Evolutionary conservation across 1,140 invertebrate species (phyloP), one percentile per base, ranked within the genome.

Genomic region (Drosophila hydei): DNA sequence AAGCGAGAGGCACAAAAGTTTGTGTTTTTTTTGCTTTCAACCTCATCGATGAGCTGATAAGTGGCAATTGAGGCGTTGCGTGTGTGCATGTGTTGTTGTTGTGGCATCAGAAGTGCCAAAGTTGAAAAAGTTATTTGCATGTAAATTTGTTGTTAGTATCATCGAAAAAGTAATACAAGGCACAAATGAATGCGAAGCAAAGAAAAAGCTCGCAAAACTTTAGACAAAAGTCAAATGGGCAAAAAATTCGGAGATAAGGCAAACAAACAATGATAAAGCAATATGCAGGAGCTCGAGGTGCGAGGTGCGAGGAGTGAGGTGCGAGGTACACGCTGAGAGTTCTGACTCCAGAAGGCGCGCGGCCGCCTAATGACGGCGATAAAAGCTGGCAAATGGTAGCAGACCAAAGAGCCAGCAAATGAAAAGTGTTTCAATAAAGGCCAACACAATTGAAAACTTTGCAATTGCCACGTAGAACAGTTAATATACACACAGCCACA

Each of bases 121-220:
- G 83, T 87, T 87, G 75, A 87, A 81, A 87, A 87, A 87, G 83
- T 87, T 87, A 87, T 87, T 87, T 87, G 81, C 81, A 87, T 87
- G 83, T 87, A 87, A 87, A 87, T 87, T 87, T 88, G 83, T 88
- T 87, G 83, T 79, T 81, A 78, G 80, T 33, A 33, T 33, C 68
- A 88, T 75, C 78, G 74, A 78, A 88, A 88, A 87, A 78, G 77
- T 85, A 85, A 85, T 79, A 85, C 80, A 77, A 85, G 75, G 74
- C 42, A 50, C 18, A 76, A 76, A 60, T 63, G 38, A 52, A 61
- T 63, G 42, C 23, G 62, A 73, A 63, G 25, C 60, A 55, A 70
- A 60, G 65, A 54, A 54, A 54, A 48, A 56, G 27, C 50, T 43
- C n/a, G 48, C 18, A 19, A 52, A 79, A 81, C 67, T 87, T 87